Evolutionary conservation across 1,140 invertebrate genomes (phyloP), one percentile per base, ranked within the genome.

Genomic region (Trichogramma pretiosum): DNA sequence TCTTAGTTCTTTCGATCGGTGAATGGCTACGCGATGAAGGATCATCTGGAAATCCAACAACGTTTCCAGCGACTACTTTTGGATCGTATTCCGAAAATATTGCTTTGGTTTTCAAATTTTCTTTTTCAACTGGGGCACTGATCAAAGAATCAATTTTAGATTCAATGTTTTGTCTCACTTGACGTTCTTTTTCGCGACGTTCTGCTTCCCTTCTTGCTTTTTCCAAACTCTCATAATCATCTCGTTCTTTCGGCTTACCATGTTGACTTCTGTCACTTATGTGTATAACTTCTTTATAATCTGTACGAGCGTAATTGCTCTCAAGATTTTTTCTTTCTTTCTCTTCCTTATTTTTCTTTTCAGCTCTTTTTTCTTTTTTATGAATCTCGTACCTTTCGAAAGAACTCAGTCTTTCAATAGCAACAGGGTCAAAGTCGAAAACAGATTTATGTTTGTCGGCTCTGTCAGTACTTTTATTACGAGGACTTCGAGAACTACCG

Each of bases 1-100:
- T 88, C 61, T 88, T 89, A 7, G 86, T 88, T 45, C 86, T 74
- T 65, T 88, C 86, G 0, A 89, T 84, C 1, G 83, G 82, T 14
- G 78, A 77, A 58, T 86, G 84, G 13, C 68, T 58, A 0, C 67
- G 56, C 7, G 46, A 23, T 13, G 69, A 39, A 4, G 59, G 42
- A 21, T 54, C 56, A 11, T 69, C 67, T 23, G 70, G 65, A 53
- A 71, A 73, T 3, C 72, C 72, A 10, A 74, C 47, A 0, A 75
- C 70, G 3, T 68, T 48, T 3, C 72, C 67, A 0, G 65, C 68
- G 35, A 70, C 58, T 28, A 72, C 62, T 53, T 74, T 76, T 0
- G 72, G 71, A 46, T 72, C 64, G 47, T 74, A 75, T 48, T 75
- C 73, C 5, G 63, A 39, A 46, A 74, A 73, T 4, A 68, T 58